A percentile compares a stretch with the other conserved stretches of the same genome.
phyloP scores from a whole-genome alignment of 1,140 invertebrate genomes.

The Plutomurus gul region DNA sequence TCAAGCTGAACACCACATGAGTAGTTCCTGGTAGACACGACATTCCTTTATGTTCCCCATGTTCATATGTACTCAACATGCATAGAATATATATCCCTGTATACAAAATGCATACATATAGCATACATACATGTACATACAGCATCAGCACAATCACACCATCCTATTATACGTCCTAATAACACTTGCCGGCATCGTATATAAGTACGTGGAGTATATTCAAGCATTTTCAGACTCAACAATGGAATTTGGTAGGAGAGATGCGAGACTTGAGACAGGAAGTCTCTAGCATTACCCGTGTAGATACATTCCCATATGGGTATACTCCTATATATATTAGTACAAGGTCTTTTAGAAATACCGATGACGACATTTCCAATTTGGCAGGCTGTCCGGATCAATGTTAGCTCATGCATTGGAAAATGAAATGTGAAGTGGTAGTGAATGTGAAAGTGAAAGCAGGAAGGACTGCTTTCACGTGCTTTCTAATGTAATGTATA shows the following conservation, averaged over 20 bases:
- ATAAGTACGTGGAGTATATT: too few relatives aligned
- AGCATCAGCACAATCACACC: too few relatives aligned
- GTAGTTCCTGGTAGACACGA: not conserved
- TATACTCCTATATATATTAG: too few relatives aligned
- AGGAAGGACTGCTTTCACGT: not conserved
- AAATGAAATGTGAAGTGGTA: slow-evolving; percentile 34
- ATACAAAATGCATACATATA: too few relatives aligned
- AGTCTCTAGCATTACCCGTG: not conserved
- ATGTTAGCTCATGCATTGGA: slow-evolving; percentile 35
- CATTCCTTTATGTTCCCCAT: not conserved
- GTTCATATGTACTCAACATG: not conserved
- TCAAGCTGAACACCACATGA: not conserved
- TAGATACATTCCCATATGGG: not conserved
- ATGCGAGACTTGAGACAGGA: not conserved
- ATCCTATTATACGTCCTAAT: too few relatives aligned
- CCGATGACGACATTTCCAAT: slow-evolving; percentile 40
- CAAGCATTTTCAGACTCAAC: not conserved
- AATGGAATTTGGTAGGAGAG: not conserved
- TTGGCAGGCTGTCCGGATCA: slow-evolving; percentile 43
- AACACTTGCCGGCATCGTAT: too few relatives aligned
- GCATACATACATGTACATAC: too few relatives aligned
- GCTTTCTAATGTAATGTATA: not conserved
- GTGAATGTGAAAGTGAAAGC: not conserved
- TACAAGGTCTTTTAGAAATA: too few relatives aligned
- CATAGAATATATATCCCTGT: not conserved